These are phyloP conservation scores for Drosophila parabipectinata DNA, from an alignment of 1,140 invertebrate genomes.

Conservation along the genomic window DNA sequence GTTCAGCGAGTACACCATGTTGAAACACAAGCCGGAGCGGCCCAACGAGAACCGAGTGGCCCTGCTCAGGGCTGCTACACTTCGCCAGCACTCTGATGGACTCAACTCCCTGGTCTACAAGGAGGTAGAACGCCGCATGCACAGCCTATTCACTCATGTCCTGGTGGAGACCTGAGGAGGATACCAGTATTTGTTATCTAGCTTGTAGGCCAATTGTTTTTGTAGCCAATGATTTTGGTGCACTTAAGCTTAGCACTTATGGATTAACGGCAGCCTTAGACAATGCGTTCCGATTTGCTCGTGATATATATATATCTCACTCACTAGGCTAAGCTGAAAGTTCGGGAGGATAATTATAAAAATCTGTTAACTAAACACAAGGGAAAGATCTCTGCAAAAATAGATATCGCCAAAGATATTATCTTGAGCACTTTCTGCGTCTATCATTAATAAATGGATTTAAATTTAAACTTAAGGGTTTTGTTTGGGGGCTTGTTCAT, in stretches of 20 bases:
- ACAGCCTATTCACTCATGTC: slow-evolving; percentile 87
- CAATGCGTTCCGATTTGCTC: slow-evolving; percentile 37
- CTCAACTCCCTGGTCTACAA: slow-evolving; percentile 89
- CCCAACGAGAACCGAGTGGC: slow-evolving; percentile 66
- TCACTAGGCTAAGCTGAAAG: slow-evolving; percentile 38
- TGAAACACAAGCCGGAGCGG: slow-evolving; percentile 88
- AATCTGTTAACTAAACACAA: neutral
- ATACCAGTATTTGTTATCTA: slow-evolving; percentile 58
- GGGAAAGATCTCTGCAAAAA: neutral
- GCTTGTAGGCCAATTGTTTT: slow-evolving; percentile 56
- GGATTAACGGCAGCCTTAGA: slow-evolving; percentile 30
- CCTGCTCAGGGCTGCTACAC: slow-evolving; percentile 84
- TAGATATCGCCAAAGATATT: slow-evolving; percentile 28
- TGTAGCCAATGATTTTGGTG: slow-evolving; percentile 30
- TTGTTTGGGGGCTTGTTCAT: neutral
- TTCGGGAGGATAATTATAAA: neutral
- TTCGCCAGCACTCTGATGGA: slow-evolving; percentile 88
- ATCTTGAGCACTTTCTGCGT: slow-evolving; percentile 35
- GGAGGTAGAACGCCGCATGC: slow-evolving; percentile 85
- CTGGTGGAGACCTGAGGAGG: slow-evolving; percentile 84
- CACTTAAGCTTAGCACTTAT: slow-evolving; percentile 20
- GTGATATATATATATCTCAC: slow-evolving; percentile 26
- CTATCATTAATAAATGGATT: slow-evolving; percentile 26
- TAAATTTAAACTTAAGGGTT: neutral
- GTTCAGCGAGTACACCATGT: slow-evolving; percentile 91